Percentiles rank a stretch among this genome's conserved stretches.
phyloP scores from a whole-genome alignment of 2,888 invertebrate genomes.

The Ornithoptera priamus region DNA sequence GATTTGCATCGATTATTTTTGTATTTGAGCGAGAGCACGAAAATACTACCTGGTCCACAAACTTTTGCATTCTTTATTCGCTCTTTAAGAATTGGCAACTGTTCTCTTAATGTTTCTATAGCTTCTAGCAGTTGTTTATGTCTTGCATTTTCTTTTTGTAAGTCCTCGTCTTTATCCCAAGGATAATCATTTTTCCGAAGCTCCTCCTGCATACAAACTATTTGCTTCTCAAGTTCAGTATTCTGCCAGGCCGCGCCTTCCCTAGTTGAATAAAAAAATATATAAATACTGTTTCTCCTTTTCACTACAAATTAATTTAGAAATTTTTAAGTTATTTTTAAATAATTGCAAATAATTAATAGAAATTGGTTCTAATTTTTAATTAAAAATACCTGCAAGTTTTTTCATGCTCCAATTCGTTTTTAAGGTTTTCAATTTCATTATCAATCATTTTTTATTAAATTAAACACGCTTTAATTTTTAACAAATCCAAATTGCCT shows the following conservation, averaged over 20 bases:
- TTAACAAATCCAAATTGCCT: constrained; percentile 10
- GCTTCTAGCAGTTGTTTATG: constrained; percentile 67
- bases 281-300: background rate
- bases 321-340: background rate
- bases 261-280: constrained; percentile 40
- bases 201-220: constrained; percentile 68
- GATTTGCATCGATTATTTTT: background rate
- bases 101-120: constrained; percentile 60
- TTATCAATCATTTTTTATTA: constrained; percentile 57
- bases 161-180: constrained; percentile 68
- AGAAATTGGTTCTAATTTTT: background rate
- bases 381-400: constrained; percentile 55
- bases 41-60: constrained; percentile 64
- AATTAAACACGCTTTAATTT: background rate
- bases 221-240: constrained; percentile 70
- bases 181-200: constrained; percentile 62
- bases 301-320: background rate
- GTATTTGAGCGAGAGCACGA: background rate
- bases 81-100: constrained; percentile 66
- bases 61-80: constrained; percentile 72
- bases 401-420: constrained; percentile 73
- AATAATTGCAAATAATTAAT: too few relatives aligned
- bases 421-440: constrained; percentile 71
- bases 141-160: constrained; percentile 59
- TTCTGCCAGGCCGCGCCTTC: constrained; percentile 75